Base-by-base conservation (phyloP, 2,797 vertebrate species). In the Pangasius larnaudii region DNA sequence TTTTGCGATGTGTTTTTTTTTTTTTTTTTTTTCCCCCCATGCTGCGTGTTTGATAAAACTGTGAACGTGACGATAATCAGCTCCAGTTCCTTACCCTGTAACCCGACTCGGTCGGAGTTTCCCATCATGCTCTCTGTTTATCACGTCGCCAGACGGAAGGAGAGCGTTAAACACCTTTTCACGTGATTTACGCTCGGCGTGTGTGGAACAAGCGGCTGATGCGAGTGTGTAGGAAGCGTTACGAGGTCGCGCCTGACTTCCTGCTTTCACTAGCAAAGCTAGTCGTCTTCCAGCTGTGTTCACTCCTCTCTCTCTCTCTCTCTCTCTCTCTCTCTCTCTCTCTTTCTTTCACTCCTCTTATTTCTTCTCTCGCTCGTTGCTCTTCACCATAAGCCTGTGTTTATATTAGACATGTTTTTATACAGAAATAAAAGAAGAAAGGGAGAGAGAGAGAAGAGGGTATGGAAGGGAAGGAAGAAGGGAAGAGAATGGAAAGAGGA, bases 51-150 rank as follows among this genome's bases (percentile, higher is more conserved):
- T 67, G 5, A n/a, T 65, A 27, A 83, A 18, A 36, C 24, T 65
- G 78, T 80, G 53, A 36, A 56, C 22, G 14, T 53, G 75, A 79
- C 2, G 30, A 24, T 10, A 4, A 22, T 58, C 30, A 10, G 1
- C 18, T 53, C 16, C 14, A 9, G n/a, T 30, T 78, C 49, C 10
- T 39, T 2, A 22, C 30, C 56, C 13, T 33, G 3, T 58, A 30
- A 24, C 4, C 24, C 18, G 2, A 10, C 39, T 46, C 39, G 2
- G 30, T 36, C n/a, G 6, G 42, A 22, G n/a, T 83, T 84, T 69
- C 82, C 82, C 82, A 69, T 84, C 46, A 84, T 84, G 82, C 82
- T 69, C 39, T 63, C 18, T 69, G 82, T 53, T 63, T 63, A 16
- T 65, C 27, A 51, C 1, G 7, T 51, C 53, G 0, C 59, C 27